Conservation (phyloP, 2,113 vertebrate species). For the Ifrita kowaldi region DNA sequence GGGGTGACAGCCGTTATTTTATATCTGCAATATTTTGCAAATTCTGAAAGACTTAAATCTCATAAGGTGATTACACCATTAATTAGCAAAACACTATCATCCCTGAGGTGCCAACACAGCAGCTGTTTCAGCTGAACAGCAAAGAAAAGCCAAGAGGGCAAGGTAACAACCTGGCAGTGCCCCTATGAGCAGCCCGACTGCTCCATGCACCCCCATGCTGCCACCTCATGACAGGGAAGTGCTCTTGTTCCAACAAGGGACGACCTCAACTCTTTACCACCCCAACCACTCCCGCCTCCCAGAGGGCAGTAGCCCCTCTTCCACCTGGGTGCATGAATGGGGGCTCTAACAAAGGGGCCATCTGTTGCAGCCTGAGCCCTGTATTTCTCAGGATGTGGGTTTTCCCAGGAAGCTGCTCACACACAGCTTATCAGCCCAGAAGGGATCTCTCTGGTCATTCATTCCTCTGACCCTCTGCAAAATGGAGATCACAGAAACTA, state of each 20-base stretch:
- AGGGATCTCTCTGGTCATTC: not conserved
- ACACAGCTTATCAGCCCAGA: not conserved
- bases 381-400: not conserved
- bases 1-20: not conserved
- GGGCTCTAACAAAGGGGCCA: not conserved
- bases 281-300: not conserved
- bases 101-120: not conserved
- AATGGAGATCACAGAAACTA: not conserved
- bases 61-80: not conserved
- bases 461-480: not conserved
- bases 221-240: accelerated
- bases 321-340: not conserved
- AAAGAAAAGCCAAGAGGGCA: not conserved
- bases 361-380: not conserved
- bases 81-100: not conserved
- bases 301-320: not conserved
- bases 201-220: accelerated
- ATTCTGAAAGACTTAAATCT: not conserved
- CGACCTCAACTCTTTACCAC: accelerated
- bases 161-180: not conserved
- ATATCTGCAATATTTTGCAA: not conserved
- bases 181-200: not conserved
- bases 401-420: not conserved
- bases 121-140: not conserved
- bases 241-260: not conserved